phyloP scores from a whole-genome alignment of 2,888 invertebrate species.

The Carcina quercana region DNA sequence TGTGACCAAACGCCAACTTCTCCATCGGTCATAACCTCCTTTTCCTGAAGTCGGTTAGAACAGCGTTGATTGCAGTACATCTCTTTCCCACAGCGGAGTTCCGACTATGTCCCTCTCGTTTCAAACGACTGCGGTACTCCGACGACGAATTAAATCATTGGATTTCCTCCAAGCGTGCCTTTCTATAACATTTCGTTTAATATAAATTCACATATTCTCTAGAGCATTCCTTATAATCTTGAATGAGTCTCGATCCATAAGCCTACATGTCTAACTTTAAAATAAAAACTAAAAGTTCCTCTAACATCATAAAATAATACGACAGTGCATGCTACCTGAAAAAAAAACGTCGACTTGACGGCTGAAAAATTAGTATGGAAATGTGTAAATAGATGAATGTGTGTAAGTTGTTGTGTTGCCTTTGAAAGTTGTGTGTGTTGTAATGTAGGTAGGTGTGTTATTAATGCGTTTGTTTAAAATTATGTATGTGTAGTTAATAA shows the following conservation, averaged over 20 bases:
- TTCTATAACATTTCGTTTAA: constrained; percentile 73
- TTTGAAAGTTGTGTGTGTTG: constrained; percentile 13
- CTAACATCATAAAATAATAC: constrained; percentile 20
- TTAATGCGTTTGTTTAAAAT: too few species aligned
- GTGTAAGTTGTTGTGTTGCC: constrained; percentile 15
- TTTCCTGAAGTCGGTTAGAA: constrained; percentile 24
- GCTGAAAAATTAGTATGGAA: constrained; percentile 28
- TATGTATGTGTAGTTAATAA: constrained; percentile 10
- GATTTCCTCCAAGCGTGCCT: constrained; percentile 71
- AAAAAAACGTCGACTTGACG: constrained; percentile 41
- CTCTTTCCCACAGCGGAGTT: constrained; percentile 31
- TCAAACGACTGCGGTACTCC: constrained; percentile 54
- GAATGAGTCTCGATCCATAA: constrained; percentile 36
- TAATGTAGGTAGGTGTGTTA: constrained; percentile 13
- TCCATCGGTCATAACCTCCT: constrained; percentile 23
- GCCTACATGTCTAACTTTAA: constrained; percentile 42
- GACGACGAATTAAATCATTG: constrained; percentile 64
- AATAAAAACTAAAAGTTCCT: constrained; percentile 37
- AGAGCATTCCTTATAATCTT: constrained; percentile 27
- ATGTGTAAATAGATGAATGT: constrained; percentile 13
- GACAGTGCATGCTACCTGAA: constrained; percentile 41
- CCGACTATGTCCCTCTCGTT: constrained; percentile 34
- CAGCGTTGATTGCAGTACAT: constrained; percentile 32
- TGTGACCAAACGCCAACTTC: constrained; percentile 20
- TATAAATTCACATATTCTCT: constrained; percentile 45